Evolutionary conservation across 2,888 invertebrate species (phyloP).

Genomic region (Melanchra persicariae): DNA sequence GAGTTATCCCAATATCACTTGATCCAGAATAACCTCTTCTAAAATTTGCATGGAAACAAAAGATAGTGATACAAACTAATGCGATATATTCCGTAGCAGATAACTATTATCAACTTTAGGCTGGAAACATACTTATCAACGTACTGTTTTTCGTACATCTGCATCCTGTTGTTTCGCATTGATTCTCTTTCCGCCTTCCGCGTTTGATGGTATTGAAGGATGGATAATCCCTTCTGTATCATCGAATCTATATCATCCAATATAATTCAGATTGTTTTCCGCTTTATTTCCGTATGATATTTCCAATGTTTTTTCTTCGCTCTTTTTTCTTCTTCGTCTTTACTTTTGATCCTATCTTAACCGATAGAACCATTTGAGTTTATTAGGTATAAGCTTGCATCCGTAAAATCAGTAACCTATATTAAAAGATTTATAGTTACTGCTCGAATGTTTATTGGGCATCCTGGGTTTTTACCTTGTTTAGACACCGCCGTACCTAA

Average conservation of each 20-base stretch:
- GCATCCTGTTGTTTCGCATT: slow-evolving; percentile 21
- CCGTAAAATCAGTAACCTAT: background rate
- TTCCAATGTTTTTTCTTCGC: background rate
- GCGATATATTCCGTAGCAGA: slow-evolving; percentile 8
- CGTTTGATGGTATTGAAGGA: slow-evolving; percentile 42
- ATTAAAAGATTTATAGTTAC: background rate
- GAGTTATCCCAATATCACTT: slow-evolving; percentile 7
- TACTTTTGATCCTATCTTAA: background rate
- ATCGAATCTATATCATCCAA: background rate
- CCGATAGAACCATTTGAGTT: background rate
- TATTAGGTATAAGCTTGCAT: background rate
- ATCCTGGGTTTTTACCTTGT: background rate
- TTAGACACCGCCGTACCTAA: background rate
- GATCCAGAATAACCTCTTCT: background rate
- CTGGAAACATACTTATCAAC: slow-evolving; percentile 36
- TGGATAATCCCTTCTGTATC: slow-evolving; percentile 21
- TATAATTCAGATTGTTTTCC: background rate
- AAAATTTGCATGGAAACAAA: slow-evolving; percentile 26
- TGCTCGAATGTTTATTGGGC: background rate
- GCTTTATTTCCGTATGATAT: slow-evolving; percentile 4
- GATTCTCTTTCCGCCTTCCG: slow-evolving; percentile 48
- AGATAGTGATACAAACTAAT: slow-evolving; percentile 14
- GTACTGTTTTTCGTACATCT: slow-evolving; percentile 15
- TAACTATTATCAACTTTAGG: slow-evolving; percentile 18
- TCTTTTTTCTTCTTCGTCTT: background rate